phyloP scores from a whole-genome alignment of 2,888 invertebrate genomes.

The Sphaerolaimus hirsutus region DNA sequence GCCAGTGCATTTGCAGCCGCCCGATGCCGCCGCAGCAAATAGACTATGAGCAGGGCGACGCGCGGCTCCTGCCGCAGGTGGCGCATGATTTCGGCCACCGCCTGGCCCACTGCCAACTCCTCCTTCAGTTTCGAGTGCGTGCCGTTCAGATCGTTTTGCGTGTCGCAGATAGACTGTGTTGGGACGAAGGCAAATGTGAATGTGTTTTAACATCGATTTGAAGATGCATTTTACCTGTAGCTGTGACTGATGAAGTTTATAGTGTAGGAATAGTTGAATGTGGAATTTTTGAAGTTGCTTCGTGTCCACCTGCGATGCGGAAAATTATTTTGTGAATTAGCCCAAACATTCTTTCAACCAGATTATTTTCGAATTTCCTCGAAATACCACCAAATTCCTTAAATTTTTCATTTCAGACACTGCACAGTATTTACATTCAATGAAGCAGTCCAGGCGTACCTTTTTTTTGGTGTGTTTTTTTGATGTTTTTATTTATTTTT shows the following conservation, averaged over 20 bases:
- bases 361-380: too few species aligned
- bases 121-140: conserved; percentile 15
- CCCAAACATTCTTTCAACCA: too few species aligned
- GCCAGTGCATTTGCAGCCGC: too few species aligned
- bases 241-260: conserved; percentile 11
- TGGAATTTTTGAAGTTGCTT: conserved; percentile 12
- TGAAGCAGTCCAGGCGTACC: too few species aligned
- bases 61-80: conserved; percentile 15
- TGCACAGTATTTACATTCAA: too few species aligned
- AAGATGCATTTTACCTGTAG: conserved; percentile 3
- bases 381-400: too few species aligned
- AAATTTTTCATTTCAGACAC: too few species aligned
- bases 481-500: too few species aligned
- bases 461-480: too few species aligned
- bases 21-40: conserved; percentile 17
- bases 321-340: too few species aligned
- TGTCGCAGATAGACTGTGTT: conserved; percentile 10
- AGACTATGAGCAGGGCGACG: conserved; percentile 19
- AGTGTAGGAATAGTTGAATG: conserved; percentile 13
- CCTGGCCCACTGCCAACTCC: conserved; percentile 16
- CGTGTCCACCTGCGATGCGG: conserved; percentile 10
- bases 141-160: conserved; percentile 12
- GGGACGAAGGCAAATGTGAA: not conserved
- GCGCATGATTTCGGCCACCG: conserved; percentile 15
- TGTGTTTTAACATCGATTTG: not conserved